Conservation (phyloP, 2,888 invertebrate genomes). For the Cantharis nigra region DNA sequence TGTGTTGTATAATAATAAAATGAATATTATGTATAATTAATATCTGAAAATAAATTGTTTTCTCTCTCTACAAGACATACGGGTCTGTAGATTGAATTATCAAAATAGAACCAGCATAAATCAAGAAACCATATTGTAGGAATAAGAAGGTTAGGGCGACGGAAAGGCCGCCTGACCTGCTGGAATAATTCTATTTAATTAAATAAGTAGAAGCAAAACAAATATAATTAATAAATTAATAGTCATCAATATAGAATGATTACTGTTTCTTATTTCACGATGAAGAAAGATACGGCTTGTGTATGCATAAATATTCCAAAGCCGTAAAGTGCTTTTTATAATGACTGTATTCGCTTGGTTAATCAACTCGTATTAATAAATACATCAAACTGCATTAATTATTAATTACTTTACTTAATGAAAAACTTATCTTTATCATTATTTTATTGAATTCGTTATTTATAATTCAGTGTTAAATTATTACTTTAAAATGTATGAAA, state of each 20-base stretch:
- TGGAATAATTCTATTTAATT: too few species aligned
- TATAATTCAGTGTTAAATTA: neutral
- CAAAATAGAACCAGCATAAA: too few species aligned
- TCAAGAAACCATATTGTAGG: too few species aligned
- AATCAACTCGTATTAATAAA: neutral
- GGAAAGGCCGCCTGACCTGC: too few species aligned
- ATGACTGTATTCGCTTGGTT: neutral
- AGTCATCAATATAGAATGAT: neutral
- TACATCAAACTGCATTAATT: neutral
- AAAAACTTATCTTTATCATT: neutral
- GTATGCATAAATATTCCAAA: neutral
- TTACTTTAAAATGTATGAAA: neutral
- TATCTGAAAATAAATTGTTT: too few species aligned
- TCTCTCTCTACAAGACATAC: too few species aligned
- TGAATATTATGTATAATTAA: too few species aligned
- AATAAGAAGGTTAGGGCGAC: too few species aligned
- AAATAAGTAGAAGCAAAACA: neutral
- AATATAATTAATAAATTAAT: neutral
- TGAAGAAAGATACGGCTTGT: neutral
- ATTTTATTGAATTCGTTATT: neutral
- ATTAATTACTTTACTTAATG: neutral
- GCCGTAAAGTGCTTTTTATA: neutral
- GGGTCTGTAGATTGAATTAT: too few species aligned
- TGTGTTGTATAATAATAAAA: too few species aligned
- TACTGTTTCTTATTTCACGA: neutral